phyloP scores from a whole-genome alignment of 2,797 vertebrate species.

The Benthosema pterotum region DNA sequence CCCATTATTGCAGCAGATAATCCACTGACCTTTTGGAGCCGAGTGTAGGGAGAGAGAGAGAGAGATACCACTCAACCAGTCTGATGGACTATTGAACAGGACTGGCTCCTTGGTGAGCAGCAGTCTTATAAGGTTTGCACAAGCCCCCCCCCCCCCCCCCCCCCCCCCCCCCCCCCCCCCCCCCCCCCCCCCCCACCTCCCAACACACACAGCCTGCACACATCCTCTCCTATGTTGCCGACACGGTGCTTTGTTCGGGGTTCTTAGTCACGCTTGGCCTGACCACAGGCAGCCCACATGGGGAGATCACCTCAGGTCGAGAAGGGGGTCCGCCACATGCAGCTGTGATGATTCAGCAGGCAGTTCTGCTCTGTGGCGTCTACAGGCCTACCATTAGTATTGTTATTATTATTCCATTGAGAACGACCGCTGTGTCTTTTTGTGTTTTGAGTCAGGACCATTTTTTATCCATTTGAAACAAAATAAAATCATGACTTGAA shows the following conservation, averaged over 20 bases:
- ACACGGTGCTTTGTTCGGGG: constrained; percentile 1
- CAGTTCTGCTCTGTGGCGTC: constrained; percentile 37
- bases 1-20: not conserved
- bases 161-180: not conserved
- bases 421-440: constrained; percentile 47
- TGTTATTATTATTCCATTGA: constrained; percentile 63
- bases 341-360: constrained; percentile 48
- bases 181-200: not conserved
- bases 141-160: not conserved
- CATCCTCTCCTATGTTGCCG: not conserved
- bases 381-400: constrained; percentile 54
- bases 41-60: constrained; percentile 1
- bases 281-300: not conserved
- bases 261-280: not conserved
- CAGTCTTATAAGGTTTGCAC: not conserved
- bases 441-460: no score
- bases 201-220: constrained; percentile 1
- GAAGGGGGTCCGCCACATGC: constrained; percentile 7
- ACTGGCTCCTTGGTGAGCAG: not conserved
- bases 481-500: no score
- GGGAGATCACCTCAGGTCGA: not conserved
- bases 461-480: no score
- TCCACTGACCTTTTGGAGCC: constrained; percentile 13
- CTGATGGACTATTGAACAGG: not conserved
- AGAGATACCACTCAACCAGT: not conserved